Evolutionary conservation across 2,113 vertebrate genomes (phyloP), one percentile per base, ranked within the genome.

Genomic region (Scomber colias): DNA sequence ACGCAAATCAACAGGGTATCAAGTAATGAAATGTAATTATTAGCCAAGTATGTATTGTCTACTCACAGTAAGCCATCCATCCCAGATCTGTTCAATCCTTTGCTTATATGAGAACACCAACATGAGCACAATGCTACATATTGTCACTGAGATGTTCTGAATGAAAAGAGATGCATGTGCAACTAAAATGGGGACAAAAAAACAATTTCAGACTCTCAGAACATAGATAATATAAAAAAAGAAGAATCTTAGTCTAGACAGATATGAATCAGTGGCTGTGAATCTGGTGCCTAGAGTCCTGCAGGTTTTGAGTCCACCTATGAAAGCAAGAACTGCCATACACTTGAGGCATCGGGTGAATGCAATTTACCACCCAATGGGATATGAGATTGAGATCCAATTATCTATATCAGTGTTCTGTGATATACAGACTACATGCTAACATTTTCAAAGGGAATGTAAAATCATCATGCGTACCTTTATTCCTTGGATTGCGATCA

Each of bases 401-500:
- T 70, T 71, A 85, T 82, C 24, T 71, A 27, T 68, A 68, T 70
- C 27, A 10, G 16, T 70, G n/a, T 19, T 15, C 46, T 44, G 1
- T 60, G 7, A 59, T 50, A 9, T 16, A 10, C 27, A 14, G 45
- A 54, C 24, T 73, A 45, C 50, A 69, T 54, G 63, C 40, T 35
- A 17, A 63, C 19, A 66, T 30, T 55, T 27, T 77, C 69, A 5
- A 60, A 65, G 51, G 14, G 1, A 11, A 15, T 60, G 54, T 59
- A 31, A 68, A 56, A 73, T 61, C 55, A 5, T 15, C 9, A 4
- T 11, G 14, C 59, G 12, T 85, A 96, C 93, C 95, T 95, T 95
- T 94, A 80, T 95, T 96, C 91, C 93, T 95, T 70, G 95, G 94
- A 83, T 96, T 94, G 57, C 94, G 95, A 79, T 96, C 92, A 4